Percentiles rank a stretch among this genome's conserved stretches.
Evolutionary conservation across 2,888 invertebrate species (phyloP).

Genomic region (Andrena bucephala): DNA sequence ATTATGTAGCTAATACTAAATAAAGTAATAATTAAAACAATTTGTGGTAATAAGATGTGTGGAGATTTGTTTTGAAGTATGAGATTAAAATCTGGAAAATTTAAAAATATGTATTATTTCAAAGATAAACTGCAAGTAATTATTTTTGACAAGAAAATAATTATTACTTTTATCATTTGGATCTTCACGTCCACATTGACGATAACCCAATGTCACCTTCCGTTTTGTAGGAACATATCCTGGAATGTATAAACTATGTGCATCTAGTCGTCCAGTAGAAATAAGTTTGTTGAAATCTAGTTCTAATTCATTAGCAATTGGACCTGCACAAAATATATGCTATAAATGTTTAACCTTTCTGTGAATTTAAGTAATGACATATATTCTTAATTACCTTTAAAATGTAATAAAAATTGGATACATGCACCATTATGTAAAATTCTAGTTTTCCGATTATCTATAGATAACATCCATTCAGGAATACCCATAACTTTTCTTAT

Average conservation of each 20-base stretch:
- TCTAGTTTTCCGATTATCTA: constrained; percentile 93
- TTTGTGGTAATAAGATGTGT: constrained; percentile 2
- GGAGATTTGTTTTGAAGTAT: constrained; percentile 17
- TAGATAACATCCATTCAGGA: constrained; percentile 95
- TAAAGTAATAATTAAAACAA: constrained; percentile 6
- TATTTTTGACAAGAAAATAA: background rate
- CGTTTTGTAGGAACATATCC: constrained; percentile 91
- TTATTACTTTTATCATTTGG: constrained; percentile 88
- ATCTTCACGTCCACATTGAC: constrained; percentile 91
- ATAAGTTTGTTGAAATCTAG: constrained; percentile 92
- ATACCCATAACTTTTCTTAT: constrained; percentile 93
- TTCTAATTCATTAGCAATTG: constrained; percentile 92
- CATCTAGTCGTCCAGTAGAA: constrained; percentile 90
- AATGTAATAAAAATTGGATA: constrained; percentile 94
- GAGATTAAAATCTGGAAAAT: constrained; percentile 35
- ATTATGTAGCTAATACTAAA: constrained; percentile 24
- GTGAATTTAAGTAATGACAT: background rate
- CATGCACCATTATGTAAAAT: constrained; percentile 92
- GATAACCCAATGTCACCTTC: constrained; percentile 90
- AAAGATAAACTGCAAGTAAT: background rate
- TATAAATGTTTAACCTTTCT: background rate
- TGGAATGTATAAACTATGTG: constrained; percentile 92
- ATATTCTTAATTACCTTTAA: constrained; percentile 87
- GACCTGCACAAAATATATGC: constrained; percentile 85
- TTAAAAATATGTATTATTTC: constrained; percentile 15